Evolutionary conservation across 1,140 invertebrate genomes (phyloP), one percentile per base, ranked within the genome.

Genomic region (Zelostemma sp.): DNA sequence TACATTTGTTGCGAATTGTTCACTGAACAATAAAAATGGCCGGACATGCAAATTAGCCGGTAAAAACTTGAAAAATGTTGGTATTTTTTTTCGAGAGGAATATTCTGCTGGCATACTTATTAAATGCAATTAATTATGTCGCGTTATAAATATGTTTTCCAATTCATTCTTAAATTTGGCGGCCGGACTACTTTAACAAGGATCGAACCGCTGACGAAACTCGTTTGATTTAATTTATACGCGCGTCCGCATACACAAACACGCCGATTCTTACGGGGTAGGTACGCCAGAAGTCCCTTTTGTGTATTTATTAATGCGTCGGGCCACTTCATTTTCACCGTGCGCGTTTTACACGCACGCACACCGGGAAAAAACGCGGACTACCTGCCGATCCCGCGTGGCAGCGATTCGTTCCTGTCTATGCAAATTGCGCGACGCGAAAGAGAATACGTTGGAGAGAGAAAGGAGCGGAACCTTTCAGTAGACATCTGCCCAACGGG

Each of bases 251-350:
- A 11, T 21, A 17, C 46, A 74, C 66, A 58, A 14, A 45, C 51
- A 51, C 54, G 54, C 58, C 64, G 40, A 21, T 43, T 19, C 18
- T 78, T 77, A 61, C 69, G 72, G 67, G 49, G 57, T 14, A 46
- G 46, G 69, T 62, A 73, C 55, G 47, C 66, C 74, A 68, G 62
- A 69, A 68, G 63, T 68, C 68, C 65, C 75, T 65, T 75, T 79
- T 78, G 75, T 82, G 51, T 65, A 77, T 73, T 80, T 83, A 83
- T 81, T 81, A 80, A 81, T 78, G 73, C 74, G 75, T 63, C 64
- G 72, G 68, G 74, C 78, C 75, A 80, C 78, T 81, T 82, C 80
- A 82, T 82, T 81, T 82, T 80, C 73, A 72, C 73, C 64, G 72
- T 74, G 33, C 43, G 33, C 58, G 53, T 33, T 49, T 68, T 55